Evolutionary conservation across 2,888 invertebrate genomes (phyloP), one percentile per base, ranked within the genome.

Genomic region (Myopa tessellatipennis): DNA sequence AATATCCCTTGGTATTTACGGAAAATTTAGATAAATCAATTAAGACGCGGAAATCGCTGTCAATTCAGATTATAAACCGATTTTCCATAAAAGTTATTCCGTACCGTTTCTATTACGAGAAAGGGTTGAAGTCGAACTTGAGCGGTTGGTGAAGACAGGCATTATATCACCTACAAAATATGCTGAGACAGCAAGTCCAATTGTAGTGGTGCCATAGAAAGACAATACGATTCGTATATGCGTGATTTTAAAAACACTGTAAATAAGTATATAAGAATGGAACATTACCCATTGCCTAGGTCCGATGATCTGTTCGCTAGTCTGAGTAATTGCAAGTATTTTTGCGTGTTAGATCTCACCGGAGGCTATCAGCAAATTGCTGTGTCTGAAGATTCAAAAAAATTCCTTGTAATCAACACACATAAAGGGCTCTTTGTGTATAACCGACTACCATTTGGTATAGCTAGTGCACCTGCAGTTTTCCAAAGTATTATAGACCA

Each of bases 391-490:
- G 60, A 74, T 14, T 84, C 81, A 26, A 50, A 82, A 70, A 65
- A 83, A 74, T 78, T 82, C 16, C 76, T 82, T 34, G 83, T 82
- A n/a, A 81, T 85, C 16, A 85, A 84, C 78, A 86, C 80, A 3
- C 78, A 78, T 61, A 80, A 79, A 36, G 80, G 81, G 5, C 55
- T 80, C n/a, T 82, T 74, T 77, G 40, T 36, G 26, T 80, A 67
- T 77, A 79, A 60, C 5, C 58, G 79, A 40, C 65, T 81, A 65
- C 83, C 76, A 14, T 80, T 80, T 65, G 82, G 78, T 14, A 18
- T 82, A 12, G 76, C 78, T 4, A 71, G 63, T 18, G 82, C 81
- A 55, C 80, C 81, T n/a, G 38, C 75, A 40, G 78, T 78, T 60
- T 80, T 79, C 61, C 79, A 80, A 74, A 73, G 68, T 1, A 63